phyloP scores from a whole-genome alignment of 2,113 vertebrate species.

The Verasper variegatus region DNA sequence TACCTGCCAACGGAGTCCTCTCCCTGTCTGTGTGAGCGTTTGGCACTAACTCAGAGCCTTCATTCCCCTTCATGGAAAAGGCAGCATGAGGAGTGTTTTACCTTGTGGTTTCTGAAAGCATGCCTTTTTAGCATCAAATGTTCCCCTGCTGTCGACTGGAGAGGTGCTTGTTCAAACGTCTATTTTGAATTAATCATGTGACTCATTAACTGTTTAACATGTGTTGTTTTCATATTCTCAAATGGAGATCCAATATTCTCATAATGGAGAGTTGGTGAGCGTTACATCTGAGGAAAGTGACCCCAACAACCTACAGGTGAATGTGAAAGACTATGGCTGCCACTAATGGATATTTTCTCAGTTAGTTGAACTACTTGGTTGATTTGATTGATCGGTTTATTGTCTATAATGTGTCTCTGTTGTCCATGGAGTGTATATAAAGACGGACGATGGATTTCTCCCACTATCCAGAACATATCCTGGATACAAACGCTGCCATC shows the following conservation, averaged over 20 bases:
- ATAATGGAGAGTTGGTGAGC: background rate
- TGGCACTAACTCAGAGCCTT: conserved; percentile 40
- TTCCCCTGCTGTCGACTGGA: conserved; percentile 2
- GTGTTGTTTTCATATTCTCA: background rate
- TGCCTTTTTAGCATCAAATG: conserved; percentile 18
- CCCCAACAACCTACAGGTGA: background rate
- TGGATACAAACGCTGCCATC: too few species aligned
- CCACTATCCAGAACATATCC: too few species aligned
- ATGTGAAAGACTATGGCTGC: background rate
- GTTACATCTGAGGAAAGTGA: background rate
- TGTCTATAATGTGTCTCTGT: too few species aligned
- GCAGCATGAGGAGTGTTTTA: conserved; percentile 49
- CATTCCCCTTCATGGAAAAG: conserved; percentile 53
- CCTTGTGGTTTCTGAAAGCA: conserved; percentile 23
- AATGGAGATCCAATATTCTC: background rate
- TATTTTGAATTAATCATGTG: background rate
- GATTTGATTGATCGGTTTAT: background rate
- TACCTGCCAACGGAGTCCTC: conserved; percentile 59
- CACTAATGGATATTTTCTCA: background rate
- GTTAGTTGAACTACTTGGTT: background rate
- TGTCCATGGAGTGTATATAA: too few species aligned
- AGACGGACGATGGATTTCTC: too few species aligned
- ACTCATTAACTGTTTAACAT: background rate
- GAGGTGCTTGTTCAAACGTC: conserved; percentile 6
- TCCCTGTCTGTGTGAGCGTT: conserved; percentile 25